Percentiles rank a stretch among this genome's conserved stretches.
phyloP scores from a whole-genome alignment of 2,888 invertebrate genomes.

The Campoplex capitator region DNA sequence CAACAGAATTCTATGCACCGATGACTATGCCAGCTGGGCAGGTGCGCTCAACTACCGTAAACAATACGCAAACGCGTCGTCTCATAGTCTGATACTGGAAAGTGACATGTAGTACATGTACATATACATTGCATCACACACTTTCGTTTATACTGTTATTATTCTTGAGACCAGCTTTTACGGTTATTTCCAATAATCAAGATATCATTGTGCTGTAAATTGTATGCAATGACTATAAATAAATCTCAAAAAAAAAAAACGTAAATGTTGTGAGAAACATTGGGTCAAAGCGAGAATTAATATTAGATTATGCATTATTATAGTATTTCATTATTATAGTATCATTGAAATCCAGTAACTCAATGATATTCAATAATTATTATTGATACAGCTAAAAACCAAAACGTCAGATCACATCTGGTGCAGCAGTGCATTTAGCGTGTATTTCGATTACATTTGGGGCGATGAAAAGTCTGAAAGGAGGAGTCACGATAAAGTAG shows the following conservation, averaged over 20 bases:
- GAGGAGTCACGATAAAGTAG: slow-evolving; percentile 4
- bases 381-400: not conserved
- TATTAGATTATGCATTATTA: not conserved
- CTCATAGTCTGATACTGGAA: slow-evolving; percentile 40
- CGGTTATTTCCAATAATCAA: slow-evolving; percentile 7
- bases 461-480: not conserved
- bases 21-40: slow-evolving; percentile 32
- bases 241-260: not conserved
- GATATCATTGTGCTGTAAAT: not conserved
- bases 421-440: not conserved
- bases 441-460: not conserved
- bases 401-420: not conserved
- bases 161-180: slow-evolving; percentile 36
- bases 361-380: not conserved
- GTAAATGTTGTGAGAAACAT: not conserved
- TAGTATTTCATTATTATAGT: not conserved
- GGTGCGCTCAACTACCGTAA: slow-evolving; percentile 57
- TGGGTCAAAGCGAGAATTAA: not conserved
- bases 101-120: slow-evolving; percentile 37
- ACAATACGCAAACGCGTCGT: slow-evolving; percentile 45
- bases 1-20: slow-evolving; percentile 33
- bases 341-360: not conserved
- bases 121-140: slow-evolving; percentile 51
- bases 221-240: not conserved
- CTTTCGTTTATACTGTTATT: slow-evolving; percentile 38